phyloP scores from a whole-genome alignment of 92 coral and sea anemone species.

The Micromussa lordhowensis region DNA sequence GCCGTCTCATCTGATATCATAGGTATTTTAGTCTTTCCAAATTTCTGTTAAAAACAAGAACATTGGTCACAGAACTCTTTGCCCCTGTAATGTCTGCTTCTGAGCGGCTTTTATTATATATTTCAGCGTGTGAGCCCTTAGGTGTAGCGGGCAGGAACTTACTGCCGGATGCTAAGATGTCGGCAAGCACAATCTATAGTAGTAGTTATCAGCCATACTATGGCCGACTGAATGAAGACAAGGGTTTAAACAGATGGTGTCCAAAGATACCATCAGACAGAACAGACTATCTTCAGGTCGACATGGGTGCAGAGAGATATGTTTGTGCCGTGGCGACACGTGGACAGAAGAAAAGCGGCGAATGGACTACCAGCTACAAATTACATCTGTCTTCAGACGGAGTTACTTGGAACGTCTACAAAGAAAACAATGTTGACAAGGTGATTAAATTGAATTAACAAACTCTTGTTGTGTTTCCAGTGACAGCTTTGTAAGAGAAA shows the following conservation, averaged over 20 bases:
- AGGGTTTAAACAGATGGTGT: background rate
- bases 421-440: slow-evolving; percentile 18
- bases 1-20: no score
- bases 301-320: background rate
- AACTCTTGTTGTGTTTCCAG: no score
- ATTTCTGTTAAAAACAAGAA: no score
- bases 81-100: no score
- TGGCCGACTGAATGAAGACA: background rate
- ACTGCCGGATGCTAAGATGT: slow-evolving; percentile 11
- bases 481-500: no score
- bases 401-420: background rate
- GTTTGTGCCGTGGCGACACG: slow-evolving; percentile 20
- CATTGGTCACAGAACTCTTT: no score
- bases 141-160: slow-evolving; percentile 4
- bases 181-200: background rate
- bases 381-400: slow-evolving; percentile 5
- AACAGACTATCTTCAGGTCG: slow-evolving; percentile 14
- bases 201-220: background rate
- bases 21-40: no score
- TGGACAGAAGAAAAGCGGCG: background rate
- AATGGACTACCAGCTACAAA: slow-evolving; percentile 19
- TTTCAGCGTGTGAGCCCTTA: background rate
- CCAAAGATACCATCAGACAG: background rate
- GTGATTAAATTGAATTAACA: background rate
- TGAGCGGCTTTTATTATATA: background rate